phyloP scores from a whole-genome alignment of 2,797 vertebrate species.

The Phoxinus dragarum region DNA sequence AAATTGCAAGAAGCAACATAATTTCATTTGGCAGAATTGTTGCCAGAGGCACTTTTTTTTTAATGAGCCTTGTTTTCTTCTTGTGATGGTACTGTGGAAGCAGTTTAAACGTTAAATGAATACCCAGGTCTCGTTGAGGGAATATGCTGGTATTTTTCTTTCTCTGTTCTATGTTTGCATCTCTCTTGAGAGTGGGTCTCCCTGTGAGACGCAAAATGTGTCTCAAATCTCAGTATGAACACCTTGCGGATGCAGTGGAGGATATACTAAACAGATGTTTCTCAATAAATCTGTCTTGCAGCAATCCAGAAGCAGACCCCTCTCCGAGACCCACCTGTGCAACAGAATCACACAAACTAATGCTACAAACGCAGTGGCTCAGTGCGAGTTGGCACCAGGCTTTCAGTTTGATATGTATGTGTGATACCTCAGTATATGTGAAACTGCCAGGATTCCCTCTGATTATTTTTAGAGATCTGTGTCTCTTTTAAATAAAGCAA shows the following conservation, averaged over 20 bases:
- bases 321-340: constrained; percentile 35
- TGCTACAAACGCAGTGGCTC: neutral
- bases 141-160: constrained; percentile 2
- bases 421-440: neutral
- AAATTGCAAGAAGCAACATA: neutral
- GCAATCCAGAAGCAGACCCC: constrained; percentile 18
- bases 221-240: constrained; percentile 23
- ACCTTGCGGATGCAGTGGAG: constrained; percentile 38
- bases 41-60: neutral
- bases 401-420: constrained; percentile 7
- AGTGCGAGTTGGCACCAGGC: neutral
- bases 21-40: neutral
- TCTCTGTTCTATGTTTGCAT: neutral
- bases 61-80: neutral
- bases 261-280: constrained; percentile 54
- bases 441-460: constrained; percentile 47
- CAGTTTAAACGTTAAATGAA: constrained; percentile 6
- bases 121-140: neutral
- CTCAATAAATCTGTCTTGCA: constrained; percentile 21
- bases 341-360: constrained; percentile 15
- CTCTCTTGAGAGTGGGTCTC: constrained; percentile 27
- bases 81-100: neutral
- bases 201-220: constrained; percentile 5
- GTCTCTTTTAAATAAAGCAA: constrained; percentile 52
- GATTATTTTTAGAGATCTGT: constrained; percentile 43